phyloP scores from a whole-genome alignment of 2,888 invertebrate species.

The Nematopogon swammerdamellus region DNA sequence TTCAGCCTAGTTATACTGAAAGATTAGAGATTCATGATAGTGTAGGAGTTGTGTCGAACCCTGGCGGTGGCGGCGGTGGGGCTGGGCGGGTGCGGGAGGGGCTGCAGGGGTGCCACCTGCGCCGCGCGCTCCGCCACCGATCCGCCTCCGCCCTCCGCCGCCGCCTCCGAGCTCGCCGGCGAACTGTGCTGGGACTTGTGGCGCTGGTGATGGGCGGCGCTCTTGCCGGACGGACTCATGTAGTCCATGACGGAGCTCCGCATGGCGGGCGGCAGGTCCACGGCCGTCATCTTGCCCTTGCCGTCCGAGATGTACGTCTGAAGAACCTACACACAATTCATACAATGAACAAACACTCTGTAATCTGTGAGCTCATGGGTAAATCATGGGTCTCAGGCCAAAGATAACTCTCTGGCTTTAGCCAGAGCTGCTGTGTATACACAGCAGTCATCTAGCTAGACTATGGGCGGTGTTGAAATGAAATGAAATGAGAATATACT shows the following conservation, averaged over 20 bases:
- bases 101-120: background rate
- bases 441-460: no score
- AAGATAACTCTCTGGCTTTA: no score
- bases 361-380: no score
- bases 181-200: slow-evolving; percentile 1
- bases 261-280: slow-evolving; percentile 30
- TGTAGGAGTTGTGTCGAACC: slow-evolving; percentile 27
- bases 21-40: slow-evolving; percentile 39
- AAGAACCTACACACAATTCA: no score
- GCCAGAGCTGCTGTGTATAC: no score
- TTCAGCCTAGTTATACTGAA: no score
- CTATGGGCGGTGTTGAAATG: no score
- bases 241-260: slow-evolving; percentile 38
- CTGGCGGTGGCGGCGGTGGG: slow-evolving; percentile 8
- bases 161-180: no score
- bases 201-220: slow-evolving; percentile 17
- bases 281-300: slow-evolving; percentile 30
- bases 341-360: no score
- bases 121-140: background rate
- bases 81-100: slow-evolving; percentile 15
- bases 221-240: slow-evolving; percentile 29
- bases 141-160: background rate
- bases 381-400: no score
- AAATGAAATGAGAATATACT: no score
- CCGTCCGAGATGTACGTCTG: slow-evolving; percentile 41